A percentile compares a stretch with the other conserved stretches of the same genome.
Conservation (phyloP, 2,113 vertebrate species). For the Sapayoa aenigma region DNA sequence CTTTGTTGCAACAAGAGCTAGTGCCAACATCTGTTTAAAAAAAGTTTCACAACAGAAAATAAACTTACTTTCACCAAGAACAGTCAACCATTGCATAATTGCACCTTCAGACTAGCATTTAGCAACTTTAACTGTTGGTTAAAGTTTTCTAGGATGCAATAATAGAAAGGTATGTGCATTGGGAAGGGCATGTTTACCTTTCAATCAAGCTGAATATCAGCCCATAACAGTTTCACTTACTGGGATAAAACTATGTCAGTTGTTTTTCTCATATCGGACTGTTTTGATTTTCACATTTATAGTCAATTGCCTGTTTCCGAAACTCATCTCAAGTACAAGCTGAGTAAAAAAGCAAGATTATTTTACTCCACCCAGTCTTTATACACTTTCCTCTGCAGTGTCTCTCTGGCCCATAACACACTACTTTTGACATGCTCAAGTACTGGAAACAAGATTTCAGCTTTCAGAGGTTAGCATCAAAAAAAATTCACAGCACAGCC, state of each 20-base stretch:
- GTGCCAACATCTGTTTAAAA: not conserved
- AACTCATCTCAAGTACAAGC: not conserved
- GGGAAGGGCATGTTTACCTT: slow-evolving; percentile 43
- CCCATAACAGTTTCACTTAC: not conserved
- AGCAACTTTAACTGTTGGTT: not conserved
- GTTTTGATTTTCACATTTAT: not conserved
- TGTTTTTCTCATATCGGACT: not conserved
- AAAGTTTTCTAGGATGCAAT: slow-evolving; percentile 28
- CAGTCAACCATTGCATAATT: not conserved
- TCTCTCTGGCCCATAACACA: not conserved
- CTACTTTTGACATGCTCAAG: not conserved
- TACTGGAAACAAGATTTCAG: not conserved
- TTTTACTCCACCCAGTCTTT: not conserved
- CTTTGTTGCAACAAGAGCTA: not conserved
- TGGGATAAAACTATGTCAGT: not conserved
- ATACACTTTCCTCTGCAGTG: not conserved
- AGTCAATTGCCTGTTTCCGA: not conserved
- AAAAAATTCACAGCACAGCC: not conserved
- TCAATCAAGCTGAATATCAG: not conserved
- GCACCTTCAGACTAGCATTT: not conserved
- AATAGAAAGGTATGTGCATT: slow-evolving; percentile 21
- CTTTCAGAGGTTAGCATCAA: not conserved
- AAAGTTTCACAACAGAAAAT: slow-evolving; percentile 7
- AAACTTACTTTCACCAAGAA: not conserved
- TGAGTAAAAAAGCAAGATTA: not conserved